Base-by-base conservation (phyloP, 2,113 vertebrate species). In the Anseranas semipalmata region DNA sequence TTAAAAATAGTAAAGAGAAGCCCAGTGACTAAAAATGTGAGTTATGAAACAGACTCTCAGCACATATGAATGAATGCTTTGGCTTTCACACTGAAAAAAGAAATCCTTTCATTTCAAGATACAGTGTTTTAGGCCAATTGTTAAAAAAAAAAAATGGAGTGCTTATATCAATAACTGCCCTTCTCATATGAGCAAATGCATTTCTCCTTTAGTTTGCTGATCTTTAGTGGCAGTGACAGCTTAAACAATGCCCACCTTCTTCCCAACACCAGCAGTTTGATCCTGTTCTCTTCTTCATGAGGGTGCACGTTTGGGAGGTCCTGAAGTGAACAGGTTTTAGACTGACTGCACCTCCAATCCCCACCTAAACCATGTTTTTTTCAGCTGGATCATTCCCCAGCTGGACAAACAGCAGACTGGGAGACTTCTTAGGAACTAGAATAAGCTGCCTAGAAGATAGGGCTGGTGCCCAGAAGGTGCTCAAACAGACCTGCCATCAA, bases 11-110 rank as follows among this genome's bases (percentile, higher is more conserved):
- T 41, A 46, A 65, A 82, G 41, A 80, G 30, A 79, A 85, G 56
- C 30, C 39, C 33, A 73, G 58, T 48, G 27, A 83, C 73, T 86
- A 65, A 90, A 90, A 96, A 90, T 76, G 14, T 48, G 67, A 85
- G 78, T 91, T 96, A 83, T 55, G 56, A 96, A 95, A 94, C 55
- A 85, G 60, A 85, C 24, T 62, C 25, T 77, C 53, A 75, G 41
- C 60, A 87, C 12, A 59, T 43, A 63, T 85, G 45, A 93, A 94
- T 91, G 53, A 89, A 85, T 50, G 16, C 14, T 77, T 74, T 73
- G 55, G 55, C 27, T 86, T 95, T 70, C 50, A 70, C 7, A 55
- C 1, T 82, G 70, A 93, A 86, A 84, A 65, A 20, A 77, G 7
- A 78, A 70, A 78, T 37, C 4, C 58, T 77, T 76, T 85, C 24